Percentiles rank a stretch among this genome's conserved stretches.
Evolutionary conservation across 2,113 vertebrate species (phyloP).

Genomic region (Hippocampus guttulatus): DNA sequence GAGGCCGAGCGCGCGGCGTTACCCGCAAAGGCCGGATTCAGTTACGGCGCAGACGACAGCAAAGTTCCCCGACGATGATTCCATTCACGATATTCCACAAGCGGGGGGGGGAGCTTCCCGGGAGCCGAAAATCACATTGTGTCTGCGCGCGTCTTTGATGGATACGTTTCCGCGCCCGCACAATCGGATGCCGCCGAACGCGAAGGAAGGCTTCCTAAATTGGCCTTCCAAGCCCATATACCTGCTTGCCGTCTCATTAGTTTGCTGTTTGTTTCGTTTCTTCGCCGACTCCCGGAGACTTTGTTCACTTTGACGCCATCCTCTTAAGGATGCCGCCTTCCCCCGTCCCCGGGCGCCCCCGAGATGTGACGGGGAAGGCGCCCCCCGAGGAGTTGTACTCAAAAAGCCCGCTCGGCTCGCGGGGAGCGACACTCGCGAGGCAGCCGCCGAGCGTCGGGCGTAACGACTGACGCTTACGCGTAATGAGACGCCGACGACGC

Average conservation of each 20-base stretch:
- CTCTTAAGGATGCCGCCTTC: slow-evolving; percentile 69
- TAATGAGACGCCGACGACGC: slow-evolving; percentile 69
- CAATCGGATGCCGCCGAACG: slow-evolving; percentile 44
- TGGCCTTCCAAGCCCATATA: slow-evolving; percentile 71
- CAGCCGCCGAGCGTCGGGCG: slow-evolving; percentile 44
- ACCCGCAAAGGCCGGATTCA: slow-evolving; percentile 45
- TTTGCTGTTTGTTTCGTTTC: slow-evolving; percentile 73
- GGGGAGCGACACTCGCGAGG: slow-evolving; percentile 53
- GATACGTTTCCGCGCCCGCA: slow-evolving; percentile 13
- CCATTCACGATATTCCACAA: slow-evolving; percentile 70
- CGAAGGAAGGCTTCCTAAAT: slow-evolving; percentile 70
- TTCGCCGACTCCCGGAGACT: slow-evolving; percentile 67
- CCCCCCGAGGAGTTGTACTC: slow-evolving; percentile 78
- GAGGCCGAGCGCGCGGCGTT: slow-evolving; percentile 62
- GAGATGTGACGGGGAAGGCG: slow-evolving; percentile 69
- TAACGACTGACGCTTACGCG: slow-evolving; percentile 72
- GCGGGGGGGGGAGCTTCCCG: slow-evolving; percentile 29
- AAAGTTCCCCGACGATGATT: slow-evolving; percentile 71
- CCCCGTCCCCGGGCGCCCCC: slow-evolving; percentile 72
- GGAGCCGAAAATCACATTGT: slow-evolving; percentile 46
- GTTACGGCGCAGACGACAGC: slow-evolving; percentile 44
- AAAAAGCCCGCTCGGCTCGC: slow-evolving; percentile 72
- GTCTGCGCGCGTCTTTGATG: slow-evolving; percentile 34
- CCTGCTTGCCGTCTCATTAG: slow-evolving; percentile 70
- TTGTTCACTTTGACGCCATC: slow-evolving; percentile 72